These are phyloP conservation scores for Carcharodon carcharias DNA, from an alignment of 2,797 vertebrate species.

Conservation along the genomic window DNA sequence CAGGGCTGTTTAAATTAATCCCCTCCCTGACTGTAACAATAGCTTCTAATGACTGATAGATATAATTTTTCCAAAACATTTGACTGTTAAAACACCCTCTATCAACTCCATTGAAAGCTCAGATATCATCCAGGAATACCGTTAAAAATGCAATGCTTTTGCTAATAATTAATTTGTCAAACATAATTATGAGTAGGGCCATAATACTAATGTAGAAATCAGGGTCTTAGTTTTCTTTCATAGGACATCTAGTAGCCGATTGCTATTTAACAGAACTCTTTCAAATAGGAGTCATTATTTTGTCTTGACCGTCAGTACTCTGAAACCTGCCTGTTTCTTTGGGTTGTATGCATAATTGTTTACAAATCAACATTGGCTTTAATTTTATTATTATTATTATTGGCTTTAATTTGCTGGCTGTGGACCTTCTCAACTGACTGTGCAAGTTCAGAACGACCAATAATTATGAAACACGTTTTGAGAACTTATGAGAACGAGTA, in stretches of 20 bases:
- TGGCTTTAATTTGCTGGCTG: background rate
- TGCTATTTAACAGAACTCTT: background rate
- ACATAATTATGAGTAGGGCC: background rate
- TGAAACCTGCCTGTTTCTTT: background rate
- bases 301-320: background rate
- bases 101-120: no score
- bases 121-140: no score
- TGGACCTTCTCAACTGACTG: background rate
- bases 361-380: background rate
- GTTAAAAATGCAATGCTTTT: no score
- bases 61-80: background rate
- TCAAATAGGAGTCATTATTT: background rate
- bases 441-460: background rate
- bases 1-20: no score
- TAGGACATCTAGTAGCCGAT: no score
- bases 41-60: background rate
- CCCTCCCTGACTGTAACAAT: no score
- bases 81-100: background rate
- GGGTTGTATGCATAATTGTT: background rate
- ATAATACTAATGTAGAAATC: background rate
- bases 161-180: background rate
- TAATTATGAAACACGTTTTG: background rate
- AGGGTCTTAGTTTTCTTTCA: background rate
- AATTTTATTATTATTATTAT: no score
- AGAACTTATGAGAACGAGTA: background rate